phyloP scores from a whole-genome alignment of 2,888 invertebrate genomes.

The Aethes cnicana region DNA sequence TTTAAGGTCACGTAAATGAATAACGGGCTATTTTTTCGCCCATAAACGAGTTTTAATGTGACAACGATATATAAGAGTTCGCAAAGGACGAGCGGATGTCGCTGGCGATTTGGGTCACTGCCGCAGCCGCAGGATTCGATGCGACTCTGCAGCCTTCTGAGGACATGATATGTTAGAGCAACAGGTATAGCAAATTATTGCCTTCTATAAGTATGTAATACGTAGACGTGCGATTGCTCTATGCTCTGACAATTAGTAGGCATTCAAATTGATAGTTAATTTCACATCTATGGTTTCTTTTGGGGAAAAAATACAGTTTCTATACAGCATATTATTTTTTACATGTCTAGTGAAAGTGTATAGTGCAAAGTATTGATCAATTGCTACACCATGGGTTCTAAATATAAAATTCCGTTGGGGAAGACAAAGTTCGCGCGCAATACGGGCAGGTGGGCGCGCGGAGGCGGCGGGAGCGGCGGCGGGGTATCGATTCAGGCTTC shows the following conservation, averaged over 20 bases:
- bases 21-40: too few species aligned
- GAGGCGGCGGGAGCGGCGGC: conserved; percentile 65
- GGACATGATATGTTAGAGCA: conserved; percentile 35
- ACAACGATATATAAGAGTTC: conserved; percentile 42
- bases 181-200: conserved; percentile 10
- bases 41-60: conserved; percentile 4
- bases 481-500: conserved; percentile 80
- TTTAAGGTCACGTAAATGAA: too few species aligned
- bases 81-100: conserved; percentile 63
- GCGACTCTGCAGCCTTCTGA: conserved; percentile 66
- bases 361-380: conserved; percentile 81
- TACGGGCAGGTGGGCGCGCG: conserved; percentile 71
- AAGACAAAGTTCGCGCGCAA: conserved; percentile 82
- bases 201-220: neutral
- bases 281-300: too few species aligned
- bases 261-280: neutral
- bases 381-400: conserved; percentile 80
- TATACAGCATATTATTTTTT: too few species aligned
- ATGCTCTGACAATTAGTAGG: too few species aligned
- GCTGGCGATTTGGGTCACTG: conserved; percentile 74
- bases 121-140: conserved; percentile 75
- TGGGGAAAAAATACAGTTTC: too few species aligned
- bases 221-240: too few species aligned
- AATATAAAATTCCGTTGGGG: conserved; percentile 80
- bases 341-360: conserved; percentile 63